Percentiles rank a stretch among this genome's conserved stretches.
Evolutionary conservation across 2,113 vertebrate genomes (phyloP).

Genomic region (Microcebus murinus): DNA sequence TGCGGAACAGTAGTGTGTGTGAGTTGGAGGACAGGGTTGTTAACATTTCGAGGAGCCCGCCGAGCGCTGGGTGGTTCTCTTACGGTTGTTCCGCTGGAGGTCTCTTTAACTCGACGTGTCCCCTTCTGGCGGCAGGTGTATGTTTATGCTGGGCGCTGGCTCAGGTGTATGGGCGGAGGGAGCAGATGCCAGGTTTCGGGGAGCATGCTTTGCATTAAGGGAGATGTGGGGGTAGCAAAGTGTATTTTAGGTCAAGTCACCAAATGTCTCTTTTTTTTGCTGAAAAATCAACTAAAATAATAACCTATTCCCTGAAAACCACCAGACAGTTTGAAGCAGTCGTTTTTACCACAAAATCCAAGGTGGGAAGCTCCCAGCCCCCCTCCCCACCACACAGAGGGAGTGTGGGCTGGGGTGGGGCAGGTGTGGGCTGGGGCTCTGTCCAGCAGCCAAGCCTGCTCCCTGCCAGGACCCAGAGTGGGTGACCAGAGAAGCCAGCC

Average conservation of each 20-base stretch:
- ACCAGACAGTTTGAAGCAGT: neutral
- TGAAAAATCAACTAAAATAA: neutral
- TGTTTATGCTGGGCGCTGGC: no score
- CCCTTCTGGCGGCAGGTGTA: no score
- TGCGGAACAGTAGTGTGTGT: neutral
- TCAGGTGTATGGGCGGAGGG: neutral
- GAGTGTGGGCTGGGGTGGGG: neutral
- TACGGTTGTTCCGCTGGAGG: neutral
- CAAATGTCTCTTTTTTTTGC: neutral
- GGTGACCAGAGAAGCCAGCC: neutral
- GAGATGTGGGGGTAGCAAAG: neutral
- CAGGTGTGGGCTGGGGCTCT: neutral
- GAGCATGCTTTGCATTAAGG: accelerated
- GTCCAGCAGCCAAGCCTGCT: neutral
- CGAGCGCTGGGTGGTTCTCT: accelerated
- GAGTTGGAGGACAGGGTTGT: neutral
- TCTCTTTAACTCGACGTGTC: neutral
- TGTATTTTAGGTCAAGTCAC: neutral
- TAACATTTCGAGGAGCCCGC: neutral
- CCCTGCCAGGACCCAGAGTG: neutral
- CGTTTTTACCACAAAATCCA: neutral
- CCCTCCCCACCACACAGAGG: no score
- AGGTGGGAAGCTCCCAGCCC: neutral
- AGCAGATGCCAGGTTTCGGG: no score
- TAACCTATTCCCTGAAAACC: neutral